phyloP scores from a whole-genome alignment of 2,113 vertebrate genomes.

The Chaetura pelagica region DNA sequence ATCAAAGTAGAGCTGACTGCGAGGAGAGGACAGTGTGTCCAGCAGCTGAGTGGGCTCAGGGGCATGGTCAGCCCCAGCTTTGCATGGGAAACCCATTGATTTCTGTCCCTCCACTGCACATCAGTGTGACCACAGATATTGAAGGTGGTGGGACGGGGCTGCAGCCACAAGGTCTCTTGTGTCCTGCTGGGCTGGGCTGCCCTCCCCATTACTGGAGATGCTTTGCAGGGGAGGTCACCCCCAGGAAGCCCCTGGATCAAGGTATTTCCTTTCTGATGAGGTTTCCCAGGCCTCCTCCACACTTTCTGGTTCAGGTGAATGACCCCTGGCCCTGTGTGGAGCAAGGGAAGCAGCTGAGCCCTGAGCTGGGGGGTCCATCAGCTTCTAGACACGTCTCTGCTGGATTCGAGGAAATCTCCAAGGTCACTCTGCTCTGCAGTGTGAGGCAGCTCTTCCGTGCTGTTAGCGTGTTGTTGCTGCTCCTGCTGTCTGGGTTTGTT shows the following conservation, averaged over 20 bases:
- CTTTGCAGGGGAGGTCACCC: background rate
- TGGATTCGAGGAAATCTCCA: background rate
- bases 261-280: background rate
- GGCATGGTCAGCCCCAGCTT: accelerated
- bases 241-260: background rate
- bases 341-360: background rate
- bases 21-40: accelerated
- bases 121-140: accelerated
- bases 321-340: background rate
- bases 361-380: accelerated
- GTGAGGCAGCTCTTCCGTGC: background rate
- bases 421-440: background rate
- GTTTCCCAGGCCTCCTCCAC: background rate
- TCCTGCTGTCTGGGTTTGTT: background rate
- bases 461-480: background rate
- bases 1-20: background rate
- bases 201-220: accelerated
- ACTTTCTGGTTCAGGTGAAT: accelerated
- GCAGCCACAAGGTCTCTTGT: background rate
- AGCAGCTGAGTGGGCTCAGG: background rate
- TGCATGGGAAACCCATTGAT: background rate
- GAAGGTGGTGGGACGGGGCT: background rate
- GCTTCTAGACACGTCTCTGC: background rate
- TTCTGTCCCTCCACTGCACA: background rate
- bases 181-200: accelerated